phyloP scores from a whole-genome alignment of 2,888 invertebrate species.

The Carabus problematicus region DNA sequence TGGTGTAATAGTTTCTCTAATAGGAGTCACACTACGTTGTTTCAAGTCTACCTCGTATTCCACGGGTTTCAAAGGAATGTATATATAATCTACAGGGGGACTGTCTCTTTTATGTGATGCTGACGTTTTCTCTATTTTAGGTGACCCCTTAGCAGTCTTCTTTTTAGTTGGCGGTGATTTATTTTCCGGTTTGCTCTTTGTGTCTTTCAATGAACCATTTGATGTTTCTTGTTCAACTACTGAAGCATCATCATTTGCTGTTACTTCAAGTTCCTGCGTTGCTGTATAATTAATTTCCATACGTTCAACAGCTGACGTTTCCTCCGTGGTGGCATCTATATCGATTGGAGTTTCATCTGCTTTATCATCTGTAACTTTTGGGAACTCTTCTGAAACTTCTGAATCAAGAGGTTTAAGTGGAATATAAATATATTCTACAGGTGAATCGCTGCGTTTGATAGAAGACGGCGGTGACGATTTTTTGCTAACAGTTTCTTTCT shows the following conservation, averaged over 20 bases:
- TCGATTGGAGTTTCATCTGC: slow-evolving; percentile 3
- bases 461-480: too few relatives aligned
- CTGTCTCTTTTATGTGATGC: background rate
- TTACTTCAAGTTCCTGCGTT: too few relatives aligned
- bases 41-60: slow-evolving; percentile 11
- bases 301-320: too few relatives aligned
- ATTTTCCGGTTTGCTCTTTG: slow-evolving; percentile 10
- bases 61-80: slow-evolving; percentile 23
- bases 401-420: slow-evolving; percentile 15
- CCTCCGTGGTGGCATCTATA: background rate
- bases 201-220: slow-evolving; percentile 10
- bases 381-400: background rate
- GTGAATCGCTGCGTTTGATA: slow-evolving; percentile 18
- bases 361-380: slow-evolving; percentile 4
- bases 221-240: background rate
- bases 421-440: slow-evolving; percentile 29
- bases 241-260: too few relatives aligned
- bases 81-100: slow-evolving; percentile 27
- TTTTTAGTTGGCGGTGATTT: slow-evolving; percentile 17
- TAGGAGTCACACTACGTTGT: background rate
- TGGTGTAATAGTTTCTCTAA: background rate
- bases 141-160: background rate
- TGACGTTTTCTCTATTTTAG: too few relatives aligned
- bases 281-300: too few relatives aligned
- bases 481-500: too few relatives aligned